Conservation (phyloP, 1,140 invertebrate species). For the Nephotettix cincticeps region DNA sequence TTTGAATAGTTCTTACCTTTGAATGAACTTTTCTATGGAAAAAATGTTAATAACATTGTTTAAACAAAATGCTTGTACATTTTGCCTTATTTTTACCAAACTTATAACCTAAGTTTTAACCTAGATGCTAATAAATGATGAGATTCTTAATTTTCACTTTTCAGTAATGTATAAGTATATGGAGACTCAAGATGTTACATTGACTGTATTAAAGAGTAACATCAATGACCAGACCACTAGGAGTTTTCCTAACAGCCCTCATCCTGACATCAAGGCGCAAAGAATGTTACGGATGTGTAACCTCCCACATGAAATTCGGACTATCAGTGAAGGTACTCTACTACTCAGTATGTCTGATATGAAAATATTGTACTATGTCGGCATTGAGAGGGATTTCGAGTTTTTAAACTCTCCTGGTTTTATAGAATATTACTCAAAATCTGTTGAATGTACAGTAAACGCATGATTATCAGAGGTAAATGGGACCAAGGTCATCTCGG, state of each 20-base stretch:
- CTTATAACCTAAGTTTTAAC: not conserved
- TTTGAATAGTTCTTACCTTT: no score
- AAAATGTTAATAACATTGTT: no score
- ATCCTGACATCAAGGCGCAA: slow-evolving; percentile 59
- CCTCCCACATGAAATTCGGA: slow-evolving; percentile 59
- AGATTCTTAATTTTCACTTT: slow-evolving; percentile 36
- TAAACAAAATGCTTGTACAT: no score
- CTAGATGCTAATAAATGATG: not conserved
- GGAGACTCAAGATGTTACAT: slow-evolving; percentile 51
- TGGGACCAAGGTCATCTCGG: no score
- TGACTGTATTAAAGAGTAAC: slow-evolving; percentile 40
- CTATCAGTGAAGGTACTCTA: slow-evolving; percentile 63
- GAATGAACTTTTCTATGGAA: no score
- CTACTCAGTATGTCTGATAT: not conserved
- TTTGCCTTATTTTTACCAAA: no score
- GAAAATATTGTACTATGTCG: no score
- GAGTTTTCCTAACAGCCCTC: slow-evolving; percentile 54
- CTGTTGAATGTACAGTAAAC: no score
- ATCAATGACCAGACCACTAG: slow-evolving; percentile 47
- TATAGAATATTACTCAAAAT: no score
- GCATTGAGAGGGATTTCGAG: no score
- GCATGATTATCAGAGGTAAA: no score
- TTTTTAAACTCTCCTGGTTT: no score
- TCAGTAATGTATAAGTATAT: slow-evolving; percentile 76
- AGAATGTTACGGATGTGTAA: slow-evolving; percentile 67